Evolutionary conservation across 2,113 vertebrate species (phyloP), one percentile per base, ranked within the genome.

Genomic region (Falco punctatus): DNA sequence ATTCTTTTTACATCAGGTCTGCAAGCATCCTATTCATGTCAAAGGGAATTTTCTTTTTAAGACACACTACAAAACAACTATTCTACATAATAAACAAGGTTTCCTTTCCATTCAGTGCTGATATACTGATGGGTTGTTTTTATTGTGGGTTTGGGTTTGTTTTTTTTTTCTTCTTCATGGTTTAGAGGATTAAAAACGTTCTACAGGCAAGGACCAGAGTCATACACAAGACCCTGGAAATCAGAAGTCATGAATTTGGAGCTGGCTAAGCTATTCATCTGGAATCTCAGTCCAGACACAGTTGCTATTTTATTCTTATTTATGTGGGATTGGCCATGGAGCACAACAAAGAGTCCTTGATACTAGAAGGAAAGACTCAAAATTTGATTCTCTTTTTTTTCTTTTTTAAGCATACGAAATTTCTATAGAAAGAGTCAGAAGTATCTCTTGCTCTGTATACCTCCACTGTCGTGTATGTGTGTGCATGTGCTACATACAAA

Each of bases 71-170:
- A 94, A 93, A 96, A 20, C 51, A 87, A 51, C 22, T 57, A 58
- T 49, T 95, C 86, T 73, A 74, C 14, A 35, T 74, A 95, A 95
- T 71, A 83, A 96, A 95, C 86, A 96, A 94, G 62, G 79, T 96
- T 98, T 98, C 95, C 85, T 96, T 98, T 98, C 95, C 85, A 97
- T 94, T 78, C 78, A 97, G 81, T 91, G 62, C 81, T 97, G 94
- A 97, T 95, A 93, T 86, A 96, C 62, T 95, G 78, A 16, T 77
- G 64, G 49, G 49, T 49, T 15, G 30, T 33, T 33, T 8, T 62
- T 62, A 26, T 26, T 38, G 26, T 20, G 38, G 38, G 38, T 38
- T 38, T 38, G 38, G 38, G 38, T 38, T 38, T 38, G 38, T 10
- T 10, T 48, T 61, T 10, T 32, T 42, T 42, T 69, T 35, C 73